phyloP scores from a whole-genome alignment of 2,888 invertebrate species.

The Stenurella melanura region DNA sequence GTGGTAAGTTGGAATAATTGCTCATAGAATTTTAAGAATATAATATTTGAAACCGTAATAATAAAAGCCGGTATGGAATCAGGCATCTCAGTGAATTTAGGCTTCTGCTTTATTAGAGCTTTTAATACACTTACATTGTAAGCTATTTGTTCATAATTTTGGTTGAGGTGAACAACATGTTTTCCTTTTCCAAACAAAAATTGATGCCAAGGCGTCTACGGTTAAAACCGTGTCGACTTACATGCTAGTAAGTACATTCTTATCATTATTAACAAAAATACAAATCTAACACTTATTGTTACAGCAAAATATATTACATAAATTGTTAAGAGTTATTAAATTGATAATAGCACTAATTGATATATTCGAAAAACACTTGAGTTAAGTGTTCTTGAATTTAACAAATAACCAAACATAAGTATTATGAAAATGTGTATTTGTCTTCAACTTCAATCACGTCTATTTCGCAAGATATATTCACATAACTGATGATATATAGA shows the following conservation, averaged over 20 bases:
- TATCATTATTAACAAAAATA: slow-evolving; percentile 13
- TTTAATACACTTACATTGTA: too few relatives aligned
- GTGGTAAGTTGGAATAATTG: too few relatives aligned
- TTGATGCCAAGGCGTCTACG: background rate
- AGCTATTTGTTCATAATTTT: too few relatives aligned
- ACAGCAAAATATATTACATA: slow-evolving; percentile 1
- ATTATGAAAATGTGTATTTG: background rate
- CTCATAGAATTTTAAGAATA: too few relatives aligned
- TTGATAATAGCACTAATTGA: background rate
- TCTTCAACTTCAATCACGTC: background rate
- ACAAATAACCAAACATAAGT: slow-evolving; percentile 5
- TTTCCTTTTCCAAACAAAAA: background rate
- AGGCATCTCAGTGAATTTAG: too few relatives aligned
- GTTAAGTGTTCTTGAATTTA: background rate
- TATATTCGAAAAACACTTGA: slow-evolving; percentile 22
- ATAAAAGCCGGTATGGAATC: too few relatives aligned
- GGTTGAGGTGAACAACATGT: too few relatives aligned
- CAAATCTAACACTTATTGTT: background rate
- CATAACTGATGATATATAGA: background rate
- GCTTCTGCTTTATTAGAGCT: too few relatives aligned
- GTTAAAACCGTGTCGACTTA: background rate
- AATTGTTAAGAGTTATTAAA: background rate
- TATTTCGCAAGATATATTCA: background rate
- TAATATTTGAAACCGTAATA: too few relatives aligned
- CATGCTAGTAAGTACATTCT: background rate